A percentile compares a stretch with the other conserved stretches of the same genome.
These are phyloP conservation scores for Rutilus rutilus DNA, from an alignment of 2,113 vertebrate genomes.

Conservation along the genomic window DNA sequence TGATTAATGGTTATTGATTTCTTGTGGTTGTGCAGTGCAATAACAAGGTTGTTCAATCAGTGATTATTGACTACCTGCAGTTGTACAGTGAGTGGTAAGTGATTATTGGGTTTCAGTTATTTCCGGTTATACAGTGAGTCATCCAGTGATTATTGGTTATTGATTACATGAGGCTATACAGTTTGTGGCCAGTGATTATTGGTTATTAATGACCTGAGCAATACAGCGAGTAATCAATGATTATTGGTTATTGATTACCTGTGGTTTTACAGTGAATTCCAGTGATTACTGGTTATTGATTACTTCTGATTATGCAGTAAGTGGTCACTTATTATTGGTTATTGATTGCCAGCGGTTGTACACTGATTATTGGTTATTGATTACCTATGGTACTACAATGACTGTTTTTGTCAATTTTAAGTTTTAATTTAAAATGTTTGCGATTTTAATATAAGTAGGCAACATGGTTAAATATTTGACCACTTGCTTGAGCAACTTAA, in stretches of 20 bases:
- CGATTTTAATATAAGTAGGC: too few relatives aligned
- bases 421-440: too few relatives aligned
- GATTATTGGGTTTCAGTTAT: neutral
- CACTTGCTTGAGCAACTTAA: too few relatives aligned
- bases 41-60: neutral
- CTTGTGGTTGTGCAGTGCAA: neutral
- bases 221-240: neutral
- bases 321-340: neutral
- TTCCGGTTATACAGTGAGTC: neutral
- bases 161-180: slow-evolving; percentile 83
- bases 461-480: too few relatives aligned
- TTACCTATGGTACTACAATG: slow-evolving; percentile 60
- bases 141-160: neutral
- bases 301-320: neutral
- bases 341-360: slow-evolving; percentile 83
- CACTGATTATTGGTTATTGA: slow-evolving; percentile 56
- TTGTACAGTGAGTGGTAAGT: neutral
- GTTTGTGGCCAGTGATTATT: neutral
- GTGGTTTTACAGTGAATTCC: too few relatives aligned
- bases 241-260: neutral
- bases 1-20: neutral
- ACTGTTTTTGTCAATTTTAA: too few relatives aligned
- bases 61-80: neutral
- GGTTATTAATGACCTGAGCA: neutral
- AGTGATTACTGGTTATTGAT: neutral